Percentiles rank a stretch among this genome's conserved stretches.
phyloP scores from a whole-genome alignment of 1,140 invertebrate species.

The Helicoverpa zea region DNA sequence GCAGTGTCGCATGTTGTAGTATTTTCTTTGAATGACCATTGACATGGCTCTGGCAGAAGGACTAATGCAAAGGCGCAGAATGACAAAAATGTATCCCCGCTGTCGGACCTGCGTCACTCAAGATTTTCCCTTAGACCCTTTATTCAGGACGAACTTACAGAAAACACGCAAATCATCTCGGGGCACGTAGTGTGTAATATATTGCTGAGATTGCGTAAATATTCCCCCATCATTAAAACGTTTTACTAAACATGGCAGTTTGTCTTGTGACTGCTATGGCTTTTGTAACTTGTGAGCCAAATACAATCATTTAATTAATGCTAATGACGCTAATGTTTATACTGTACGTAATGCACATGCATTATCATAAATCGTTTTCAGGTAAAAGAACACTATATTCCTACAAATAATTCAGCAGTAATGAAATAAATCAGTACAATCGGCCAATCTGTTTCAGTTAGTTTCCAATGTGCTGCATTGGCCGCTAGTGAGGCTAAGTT shows the following conservation, averaged over 20 bases:
- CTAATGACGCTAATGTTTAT: neutral
- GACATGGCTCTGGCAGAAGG: constrained; percentile 36
- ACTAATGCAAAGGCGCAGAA: constrained; percentile 57
- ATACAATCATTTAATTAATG: constrained; percentile 1
- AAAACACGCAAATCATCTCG: constrained; percentile 58
- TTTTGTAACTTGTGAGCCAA: neutral
- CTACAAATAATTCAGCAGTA: neutral
- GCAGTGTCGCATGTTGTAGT: constrained; percentile 28
- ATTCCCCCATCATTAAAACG: constrained; percentile 44
- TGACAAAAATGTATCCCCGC: constrained; percentile 65
- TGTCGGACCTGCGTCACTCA: constrained; percentile 65
- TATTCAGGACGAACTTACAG: constrained; percentile 53
- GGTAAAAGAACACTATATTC: neutral
- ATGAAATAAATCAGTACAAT: neutral
- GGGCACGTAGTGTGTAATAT: constrained; percentile 44
- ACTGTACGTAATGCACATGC: neutral
- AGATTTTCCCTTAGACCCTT: constrained; percentile 55
- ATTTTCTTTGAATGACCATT: constrained; percentile 47
- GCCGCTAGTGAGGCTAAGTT: constrained; percentile 15
- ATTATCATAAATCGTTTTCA: neutral
- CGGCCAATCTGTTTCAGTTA: neutral
- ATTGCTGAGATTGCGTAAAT: constrained; percentile 44
- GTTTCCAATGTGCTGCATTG: constrained; percentile 13
- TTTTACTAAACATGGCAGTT: constrained; percentile 17
- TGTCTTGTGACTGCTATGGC: constrained; percentile 4